Evolutionary conservation across 2,113 vertebrate species (phyloP), one percentile per base, ranked within the genome.

Genomic region (Tupaia tana): DNA sequence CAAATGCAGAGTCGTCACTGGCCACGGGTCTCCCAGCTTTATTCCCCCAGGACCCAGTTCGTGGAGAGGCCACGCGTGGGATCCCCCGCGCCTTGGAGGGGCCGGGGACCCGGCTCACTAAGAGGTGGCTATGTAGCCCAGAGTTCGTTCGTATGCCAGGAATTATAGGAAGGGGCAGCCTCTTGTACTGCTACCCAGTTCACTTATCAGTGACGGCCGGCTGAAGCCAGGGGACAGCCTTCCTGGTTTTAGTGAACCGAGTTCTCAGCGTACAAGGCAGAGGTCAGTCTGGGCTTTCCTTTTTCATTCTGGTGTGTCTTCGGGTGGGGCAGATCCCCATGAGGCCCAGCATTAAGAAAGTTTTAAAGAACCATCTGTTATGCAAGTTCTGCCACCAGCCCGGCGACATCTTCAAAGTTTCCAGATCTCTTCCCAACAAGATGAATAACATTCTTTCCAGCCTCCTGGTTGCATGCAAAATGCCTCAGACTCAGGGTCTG

Each of bases 331-430:
- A 2, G 29, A 90, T 31, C 79, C 74, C 69, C 73, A 25, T 6
- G 59, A 95, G 84, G 63, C 85, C 84, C 86, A 9, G 58, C 58
- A 59, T 59, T 59, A 59, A 59, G 15, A 43, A 88, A 86, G 89
- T 97, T 97, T 95, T 93, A 80, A 93, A 92, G 88, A 90, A 90
- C 95, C 96, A 89, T 97, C 97, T 94, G 94, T 56, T 92, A 64
- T 0, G 85, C 74, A 75, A 89, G 70, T 59, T 77, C 93, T 79
- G 79, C 82, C 95, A 86, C 90, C 90, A 79, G 88, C 83, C 52
- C 92, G 31, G 81, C 80, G 54, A 58, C 24, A 31, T 92, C 90
- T 90, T 82, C 82, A 87, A 73, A 81, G 92, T 95, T 96, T 92
- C 96, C 92, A 91, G 89, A 90, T 92, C 90, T 93, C 88, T 88